Base-by-base conservation (phyloP, 37 sponge, comb jelly and placozoan genomes). In the Halichondria panicea region DNA sequence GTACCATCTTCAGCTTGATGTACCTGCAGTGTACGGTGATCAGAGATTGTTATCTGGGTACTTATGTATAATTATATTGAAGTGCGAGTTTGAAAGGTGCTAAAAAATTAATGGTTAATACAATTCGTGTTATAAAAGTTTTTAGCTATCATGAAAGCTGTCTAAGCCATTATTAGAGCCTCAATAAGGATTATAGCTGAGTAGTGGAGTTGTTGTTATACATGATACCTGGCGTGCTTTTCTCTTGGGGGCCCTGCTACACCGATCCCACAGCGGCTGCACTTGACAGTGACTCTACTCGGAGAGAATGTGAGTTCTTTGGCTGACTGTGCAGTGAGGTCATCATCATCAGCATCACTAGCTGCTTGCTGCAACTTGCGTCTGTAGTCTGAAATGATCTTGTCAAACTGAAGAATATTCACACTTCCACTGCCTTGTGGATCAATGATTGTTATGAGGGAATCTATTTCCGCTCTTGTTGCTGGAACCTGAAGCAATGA, bases 381-480 rank as follows among this genome's bases (percentile, higher is more conserved):
- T 12, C 33, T 37, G 32, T 75, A 59, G 4, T 61, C 46, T 5
- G 61, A 41, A 79, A 79, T 56, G 1, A 68, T 38, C 21, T 68
- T 36, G 22, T 79, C 79, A 68, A 79, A 79, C 33, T 68, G 70
- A 44, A 79, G 35, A n/a, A 79, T 55, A 45, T 68, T 34, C 19
- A 79, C 6, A 31, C 56, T 18, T 4, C 79, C 79, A 57, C 68
- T 33, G 2, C 28, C 28, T 12, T 68, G 28, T 41, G 34, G 40
- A 48, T 79, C 79, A 22, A 79, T 68, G 60, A 79, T 43, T 4
- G 4, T 35, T 18, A 79, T 55, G 27, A 79, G 43, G 18, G 34
- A 27, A 25, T 58, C 45, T 0, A 68, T 79, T 57, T 79, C 79
- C 1, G 60, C 43, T 43, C 56, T 55, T 19, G 70, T 79, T 15